phyloP scores from a whole-genome alignment of 2,888 invertebrate genomes.

The Prenolepis imparis region DNA sequence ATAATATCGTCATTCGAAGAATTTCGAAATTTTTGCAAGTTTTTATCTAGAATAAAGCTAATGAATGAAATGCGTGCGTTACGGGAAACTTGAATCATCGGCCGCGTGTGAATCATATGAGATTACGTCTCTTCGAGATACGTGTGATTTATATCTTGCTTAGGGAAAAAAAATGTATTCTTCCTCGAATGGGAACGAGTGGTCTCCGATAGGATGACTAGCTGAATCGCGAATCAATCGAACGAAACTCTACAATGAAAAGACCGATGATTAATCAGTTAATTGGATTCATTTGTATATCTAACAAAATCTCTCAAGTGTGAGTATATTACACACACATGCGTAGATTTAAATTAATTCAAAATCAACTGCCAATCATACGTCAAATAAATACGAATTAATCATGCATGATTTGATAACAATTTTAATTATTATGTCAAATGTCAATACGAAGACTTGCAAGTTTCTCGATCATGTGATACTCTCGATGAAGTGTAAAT shows the following conservation, averaged over 20 bases:
- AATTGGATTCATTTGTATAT: constrained; percentile 4
- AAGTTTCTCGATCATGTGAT: neutral
- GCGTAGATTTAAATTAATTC: constrained; percentile 13
- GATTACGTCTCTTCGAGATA: constrained; percentile 47
- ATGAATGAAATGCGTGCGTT: constrained; percentile 64
- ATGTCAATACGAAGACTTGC: neutral
- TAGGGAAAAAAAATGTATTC: neutral
- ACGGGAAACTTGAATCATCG: constrained; percentile 75
- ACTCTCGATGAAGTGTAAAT: no score
- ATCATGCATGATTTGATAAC: neutral
- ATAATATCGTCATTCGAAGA: neutral
- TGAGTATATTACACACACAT: neutral
- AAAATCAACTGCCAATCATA: neutral
- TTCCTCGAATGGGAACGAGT: neutral
- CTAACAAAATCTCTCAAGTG: neutral
- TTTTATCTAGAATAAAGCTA: constrained; percentile 47
- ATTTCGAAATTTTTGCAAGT: neutral
- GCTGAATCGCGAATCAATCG: neutral
- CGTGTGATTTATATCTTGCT: constrained; percentile 31
- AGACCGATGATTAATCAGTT: constrained; percentile 26
- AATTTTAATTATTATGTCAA: constrained; percentile 30
- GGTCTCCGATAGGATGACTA: neutral
- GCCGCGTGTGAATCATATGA: constrained; percentile 66
- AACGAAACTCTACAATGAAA: neutral
- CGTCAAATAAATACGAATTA: neutral